Base-by-base conservation (phyloP, 2,113 vertebrate genomes). In the Plecotus auritus region DNA sequence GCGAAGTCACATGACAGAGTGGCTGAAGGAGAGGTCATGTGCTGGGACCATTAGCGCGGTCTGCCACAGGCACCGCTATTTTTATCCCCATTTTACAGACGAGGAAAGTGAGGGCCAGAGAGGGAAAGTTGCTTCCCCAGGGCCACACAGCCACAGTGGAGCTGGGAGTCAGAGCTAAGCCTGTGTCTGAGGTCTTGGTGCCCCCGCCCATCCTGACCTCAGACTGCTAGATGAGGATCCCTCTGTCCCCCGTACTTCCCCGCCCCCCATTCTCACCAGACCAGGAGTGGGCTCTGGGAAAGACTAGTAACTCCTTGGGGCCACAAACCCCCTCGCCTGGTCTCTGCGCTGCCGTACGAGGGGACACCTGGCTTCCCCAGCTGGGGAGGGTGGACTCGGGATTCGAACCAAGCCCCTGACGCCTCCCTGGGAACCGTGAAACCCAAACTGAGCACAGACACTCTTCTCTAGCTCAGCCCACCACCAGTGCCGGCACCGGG, bases 381-480 rank as follows among this genome's bases (percentile, higher is more conserved):
- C 30, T n/a, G 56, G 59, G 47, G 56, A 40, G 51, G 16, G 35
- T 4, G 11, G 9, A 42, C 42, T 11, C 20, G 49, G 70, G 49
- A 54, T 35, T 30, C 10, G 9, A 69, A 49, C 18, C 12, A 9
- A 17, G 14, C 14, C n/a, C 45, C 18, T 35, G 47, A 37, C 56
- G 30, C 22, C 30, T 67, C 0, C 0, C 56, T 2, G 0, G 0
- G n/a, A 17, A 0, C 76, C 0, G 0, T 13, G 45, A n/a, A n/a
- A 9, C 32, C 26, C 26, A 14, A 1, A 18, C 0, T 3, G 18
- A 47, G 40, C 11, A 4, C 35, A 16, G 64, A 16, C 40, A 18
- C 9, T 40, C 3, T 17, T 13, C 64, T 49, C 45, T 32, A 4
- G 35, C 87, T 56, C 26, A 12, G 72, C 16, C 22, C 30, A 17